Percentiles rank a stretch among this genome's conserved stretches.
phyloP scores from a whole-genome alignment of 2,797 vertebrate species.

The Ptychadena robeensis region DNA sequence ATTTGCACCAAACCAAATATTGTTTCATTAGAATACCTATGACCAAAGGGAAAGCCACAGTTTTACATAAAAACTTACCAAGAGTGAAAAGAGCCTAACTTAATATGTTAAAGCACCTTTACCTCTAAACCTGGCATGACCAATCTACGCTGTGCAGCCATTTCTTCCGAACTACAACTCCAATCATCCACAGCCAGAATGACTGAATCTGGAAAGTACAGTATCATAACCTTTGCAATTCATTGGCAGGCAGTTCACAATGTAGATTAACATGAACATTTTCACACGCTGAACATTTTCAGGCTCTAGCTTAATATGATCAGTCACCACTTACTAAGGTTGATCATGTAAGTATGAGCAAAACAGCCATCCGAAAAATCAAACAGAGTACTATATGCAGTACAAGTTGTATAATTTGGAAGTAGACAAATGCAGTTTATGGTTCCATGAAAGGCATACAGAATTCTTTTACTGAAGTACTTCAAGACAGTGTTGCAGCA shows the following conservation, averaged over 20 bases:
- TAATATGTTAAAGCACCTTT: conserved; percentile 5
- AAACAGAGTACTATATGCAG: not conserved
- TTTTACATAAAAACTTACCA: not conserved
- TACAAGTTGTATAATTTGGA: not conserved
- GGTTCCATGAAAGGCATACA: not conserved
- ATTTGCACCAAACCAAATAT: not conserved
- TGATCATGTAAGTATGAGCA: not conserved
- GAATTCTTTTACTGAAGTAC: too few relatives aligned
- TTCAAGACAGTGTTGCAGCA: not conserved
- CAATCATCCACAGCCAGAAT: conserved; percentile 15
- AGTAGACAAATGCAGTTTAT: not conserved
- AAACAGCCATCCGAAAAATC: not conserved
- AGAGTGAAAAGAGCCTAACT: not conserved
- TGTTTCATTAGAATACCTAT: not conserved
- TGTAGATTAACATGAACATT: not conserved
- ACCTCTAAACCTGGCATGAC: conserved; percentile 37
- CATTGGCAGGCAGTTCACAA: not conserved
- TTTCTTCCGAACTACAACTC: conserved; percentile 13
- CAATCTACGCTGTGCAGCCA: conserved; percentile 28
- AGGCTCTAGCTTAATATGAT: not conserved
- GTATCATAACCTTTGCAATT: conserved; percentile 19
- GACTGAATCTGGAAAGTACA: conserved; percentile 24
- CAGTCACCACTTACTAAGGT: not conserved
- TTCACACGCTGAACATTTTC: not conserved
- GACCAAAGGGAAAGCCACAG: not conserved